Evolutionary conservation across 1,140 invertebrate species (phyloP), one percentile per base, ranked within the genome.

Genomic region (Sminthurides bifidus): DNA sequence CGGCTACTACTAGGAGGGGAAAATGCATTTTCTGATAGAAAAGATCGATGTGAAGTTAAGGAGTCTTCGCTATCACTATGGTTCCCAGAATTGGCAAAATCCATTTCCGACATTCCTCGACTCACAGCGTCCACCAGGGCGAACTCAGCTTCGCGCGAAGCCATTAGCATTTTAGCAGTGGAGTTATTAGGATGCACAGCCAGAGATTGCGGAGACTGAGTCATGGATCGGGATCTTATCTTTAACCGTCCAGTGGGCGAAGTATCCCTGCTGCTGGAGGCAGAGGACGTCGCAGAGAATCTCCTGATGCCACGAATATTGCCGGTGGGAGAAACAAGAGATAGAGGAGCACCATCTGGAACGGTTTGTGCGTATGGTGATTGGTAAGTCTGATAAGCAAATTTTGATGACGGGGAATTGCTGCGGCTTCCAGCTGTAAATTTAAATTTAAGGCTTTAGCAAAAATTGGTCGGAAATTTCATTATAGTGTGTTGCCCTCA

Each of bases 11-110:
- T 58, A 10, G 59, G 54, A 4, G 63, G 63, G 19, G 63, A 61
- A 44, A 61, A 65, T 27, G 56, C 56, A 31, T 8, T 49, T 51
- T 65, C 63, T n/a, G 63, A 65, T 23, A 61, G 14, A 43, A 46
- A 59, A 4, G 63, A 65, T 15, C 60, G 50, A 59, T 56, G 58
- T 26, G 59, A 61, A 12, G 57, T 58, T 17, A 61, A 29, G 12
- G 63, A 65, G 43, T 65, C 63, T 61, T 65, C 63, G 38, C 63
- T 65, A 43, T 65, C 63, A 56, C 63, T 65, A 29, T 61, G 63
- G 51, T 61, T 61, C 38, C 63, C 63, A 29, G 19, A 56, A 30
- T 59, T 59, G 43, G 14, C 45, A 52, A 41, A 60, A 35, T 65
- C 59, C 21, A 56, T 29, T 30, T 61, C 63, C n/a, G 54, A 46